These are phyloP conservation scores for Cromileptes altivelis DNA, from an alignment of 2,113 vertebrate genomes.

Conservation along the genomic window DNA sequence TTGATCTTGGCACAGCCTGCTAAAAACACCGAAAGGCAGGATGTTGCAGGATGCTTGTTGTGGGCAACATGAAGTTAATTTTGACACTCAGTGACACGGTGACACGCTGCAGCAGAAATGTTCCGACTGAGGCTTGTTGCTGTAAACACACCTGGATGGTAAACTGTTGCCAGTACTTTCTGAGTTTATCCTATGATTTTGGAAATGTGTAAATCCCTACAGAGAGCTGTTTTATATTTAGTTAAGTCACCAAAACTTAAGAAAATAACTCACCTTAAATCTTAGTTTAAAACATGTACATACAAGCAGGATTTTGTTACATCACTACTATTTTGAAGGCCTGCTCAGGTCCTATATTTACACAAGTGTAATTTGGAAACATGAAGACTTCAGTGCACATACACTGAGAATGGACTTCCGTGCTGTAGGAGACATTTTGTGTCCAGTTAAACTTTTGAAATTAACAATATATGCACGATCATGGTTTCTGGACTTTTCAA, in stretches of 20 bases:
- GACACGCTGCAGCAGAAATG: slow-evolving; percentile 10
- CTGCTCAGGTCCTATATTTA: neutral
- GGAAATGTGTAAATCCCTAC: neutral
- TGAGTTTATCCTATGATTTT: neutral
- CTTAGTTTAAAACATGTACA: neutral
- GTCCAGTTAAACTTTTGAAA: neutral
- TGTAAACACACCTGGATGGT: neutral
- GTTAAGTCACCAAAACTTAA: too few relatives aligned
- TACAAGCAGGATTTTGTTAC: neutral
- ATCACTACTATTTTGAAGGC: neutral
- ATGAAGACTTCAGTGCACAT: neutral
- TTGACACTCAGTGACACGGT: slow-evolving; percentile 9
- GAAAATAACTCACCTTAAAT: neutral
- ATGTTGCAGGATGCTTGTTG: slow-evolving; percentile 6
- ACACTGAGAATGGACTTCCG: too few relatives aligned
- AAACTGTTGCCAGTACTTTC: neutral
- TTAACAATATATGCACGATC: too few relatives aligned
- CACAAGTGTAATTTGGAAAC: neutral
- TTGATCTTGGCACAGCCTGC: slow-evolving; percentile 42
- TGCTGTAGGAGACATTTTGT: neutral
- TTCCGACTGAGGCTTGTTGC: neutral
- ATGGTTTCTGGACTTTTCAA: neutral
- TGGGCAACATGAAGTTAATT: slow-evolving; percentile 8
- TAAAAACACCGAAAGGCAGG: slow-evolving; percentile 6
- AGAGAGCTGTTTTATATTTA: neutral